Base-by-base conservation (phyloP, 2,113 vertebrate genomes). In the Peromyscus polionotus region DNA sequence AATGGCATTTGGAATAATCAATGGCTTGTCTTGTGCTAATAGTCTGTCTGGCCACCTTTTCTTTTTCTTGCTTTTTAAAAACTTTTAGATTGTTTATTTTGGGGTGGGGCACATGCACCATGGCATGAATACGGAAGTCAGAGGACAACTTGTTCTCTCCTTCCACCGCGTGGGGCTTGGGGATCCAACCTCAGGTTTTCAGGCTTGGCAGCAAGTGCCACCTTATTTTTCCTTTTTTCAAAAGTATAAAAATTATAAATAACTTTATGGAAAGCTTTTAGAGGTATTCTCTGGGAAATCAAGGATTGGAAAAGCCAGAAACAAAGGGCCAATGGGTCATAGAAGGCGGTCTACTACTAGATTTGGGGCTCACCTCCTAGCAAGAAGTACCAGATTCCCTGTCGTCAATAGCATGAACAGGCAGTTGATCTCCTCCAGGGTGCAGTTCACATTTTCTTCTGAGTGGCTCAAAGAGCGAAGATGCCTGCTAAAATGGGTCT, bases 1-100 rank as follows among this genome's bases (percentile, higher is more conserved):
- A 98, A 98, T 97, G 88, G 65, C 93, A 96, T 98, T 97, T 93
- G 93, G 96, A 98, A 98, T 97, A 97, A 97, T 39, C 63, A 97
- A 93, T 95, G 86, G 81, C 70, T 85, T 17, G 19, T 73, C 51
- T 61, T 73, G 65, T 57, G 68, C 77, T 67, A 96, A 96, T 94
- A 87, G 20, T 36, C 31, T 68, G 42, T 54, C 73, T 65, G 67
- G 36, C 45, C 9, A 70, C 20, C 54, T 42, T 61, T 79, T 93
- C 90, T 87, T 95, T 80, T 70, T 70, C 95, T 84, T 63, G 10
- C 24, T 76, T 75, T 75, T 42, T 26, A 48, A 76, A 48, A 24
- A 48, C 42, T 48, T 76, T 76, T 24, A 12, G 22, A 28, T 33
- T 77, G 75, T 77, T 45, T 77, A 12, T 86, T 86, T 36, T 51